These are phyloP conservation scores for Poecilia latipinna DNA, from an alignment of 2,113 vertebrate species.

Conservation along the genomic window DNA sequence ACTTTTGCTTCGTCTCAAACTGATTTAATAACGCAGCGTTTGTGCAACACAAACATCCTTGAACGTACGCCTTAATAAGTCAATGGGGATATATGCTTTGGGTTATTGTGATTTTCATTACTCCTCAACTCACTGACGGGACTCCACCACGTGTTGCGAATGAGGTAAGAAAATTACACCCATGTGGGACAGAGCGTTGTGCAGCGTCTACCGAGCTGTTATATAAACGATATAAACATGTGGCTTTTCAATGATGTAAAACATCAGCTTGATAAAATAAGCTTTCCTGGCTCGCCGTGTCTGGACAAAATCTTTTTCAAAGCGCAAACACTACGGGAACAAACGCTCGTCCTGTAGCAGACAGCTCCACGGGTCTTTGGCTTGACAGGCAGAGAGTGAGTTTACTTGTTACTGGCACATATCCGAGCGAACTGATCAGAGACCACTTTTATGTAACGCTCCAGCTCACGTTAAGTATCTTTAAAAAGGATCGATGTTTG, in stretches of 20 bases:
- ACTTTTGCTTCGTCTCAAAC: conserved; percentile 41
- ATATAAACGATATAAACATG: conserved; percentile 40
- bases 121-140: conserved; percentile 41
- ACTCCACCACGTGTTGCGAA: conserved; percentile 51
- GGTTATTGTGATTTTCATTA: conserved; percentile 62
- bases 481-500: conserved; percentile 29
- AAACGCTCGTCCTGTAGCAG: conserved; percentile 39
- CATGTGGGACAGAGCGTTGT: conserved; percentile 40
- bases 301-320: conserved; percentile 40
- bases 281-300: conserved; percentile 38
- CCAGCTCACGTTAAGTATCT: conserved; percentile 50
- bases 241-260: conserved; percentile 41
- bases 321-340: conserved; percentile 36
- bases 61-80: conserved; percentile 56
- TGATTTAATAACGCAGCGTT: conserved; percentile 36
- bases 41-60: conserved; percentile 54
- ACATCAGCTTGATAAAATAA: conserved; percentile 35
- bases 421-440: conserved; percentile 50
- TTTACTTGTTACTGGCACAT: conserved; percentile 63
- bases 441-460: conserved; percentile 36
- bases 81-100: conserved; percentile 44
- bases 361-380: conserved; percentile 37
- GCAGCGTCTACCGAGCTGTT: conserved; percentile 24
- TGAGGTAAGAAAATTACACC: conserved; percentile 64
- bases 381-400: conserved; percentile 63